Percentiles rank a stretch among this genome's conserved stretches.
Evolutionary conservation across 2,797 vertebrate genomes (phyloP).

Genomic region (Mionectes olivaceus): DNA sequence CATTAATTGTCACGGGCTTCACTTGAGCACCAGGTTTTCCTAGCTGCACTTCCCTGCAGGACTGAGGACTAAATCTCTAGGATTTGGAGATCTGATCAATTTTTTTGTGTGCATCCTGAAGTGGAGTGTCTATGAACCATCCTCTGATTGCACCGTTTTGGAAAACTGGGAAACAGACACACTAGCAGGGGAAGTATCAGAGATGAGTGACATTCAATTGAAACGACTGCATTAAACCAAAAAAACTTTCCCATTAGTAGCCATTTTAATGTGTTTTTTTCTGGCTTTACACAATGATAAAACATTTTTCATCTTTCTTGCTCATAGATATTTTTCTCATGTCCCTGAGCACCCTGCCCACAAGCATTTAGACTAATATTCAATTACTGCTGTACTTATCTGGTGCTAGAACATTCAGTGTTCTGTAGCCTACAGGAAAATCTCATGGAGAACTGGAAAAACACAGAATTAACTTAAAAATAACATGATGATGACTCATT

Average conservation of each 20-base stretch:
- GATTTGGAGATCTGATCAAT: rapidly evolving
- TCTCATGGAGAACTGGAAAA: neutral
- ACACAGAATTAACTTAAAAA: conserved; percentile 1
- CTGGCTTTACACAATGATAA: neutral
- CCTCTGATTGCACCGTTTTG: neutral
- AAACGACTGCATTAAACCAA: neutral
- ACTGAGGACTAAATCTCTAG: neutral
- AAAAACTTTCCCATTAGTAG: neutral
- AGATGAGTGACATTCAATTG: neutral
- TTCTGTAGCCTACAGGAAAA: conserved; percentile 25
- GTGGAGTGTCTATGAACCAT: neutral
- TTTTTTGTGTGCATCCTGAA: neutral
- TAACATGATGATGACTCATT: neutral
- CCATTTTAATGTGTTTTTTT: neutral
- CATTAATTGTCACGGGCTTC: neutral
- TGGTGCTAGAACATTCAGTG: neutral
- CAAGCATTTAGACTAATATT: neutral
- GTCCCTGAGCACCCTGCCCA: neutral
- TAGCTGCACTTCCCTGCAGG: rapidly evolving
- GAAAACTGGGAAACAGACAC: neutral
- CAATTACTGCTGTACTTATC: neutral
- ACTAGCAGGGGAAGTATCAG: neutral
- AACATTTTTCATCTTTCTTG: neutral
- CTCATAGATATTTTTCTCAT: neutral
- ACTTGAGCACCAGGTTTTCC: neutral